A percentile compares a stretch with the other conserved stretches of the same genome.
Evolutionary conservation across 2,113 vertebrate species (phyloP).

Genomic region (Thunnus maccoyii): DNA sequence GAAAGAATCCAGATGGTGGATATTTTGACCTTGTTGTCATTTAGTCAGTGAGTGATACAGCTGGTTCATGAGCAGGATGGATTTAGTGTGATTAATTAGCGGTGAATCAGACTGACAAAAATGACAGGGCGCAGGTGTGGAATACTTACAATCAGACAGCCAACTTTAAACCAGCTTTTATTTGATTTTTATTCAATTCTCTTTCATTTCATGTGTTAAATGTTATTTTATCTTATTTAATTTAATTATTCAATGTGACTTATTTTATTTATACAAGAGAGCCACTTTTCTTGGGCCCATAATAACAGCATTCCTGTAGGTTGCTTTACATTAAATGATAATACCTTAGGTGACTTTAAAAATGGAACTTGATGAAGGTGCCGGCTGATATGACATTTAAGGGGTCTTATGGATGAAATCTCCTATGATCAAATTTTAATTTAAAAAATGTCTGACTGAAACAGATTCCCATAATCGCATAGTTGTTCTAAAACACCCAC

Average conservation of each 20-base stretch:
- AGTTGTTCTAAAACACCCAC: conserved; percentile 22
- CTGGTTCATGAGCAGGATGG: conserved; percentile 14
- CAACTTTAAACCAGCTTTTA: not conserved
- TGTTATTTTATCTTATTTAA: too few species aligned
- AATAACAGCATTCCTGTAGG: not conserved
- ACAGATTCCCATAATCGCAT: too few species aligned
- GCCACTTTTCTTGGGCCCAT: not conserved
- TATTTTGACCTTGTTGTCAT: conserved; percentile 49
- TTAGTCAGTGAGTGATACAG: conserved; percentile 34
- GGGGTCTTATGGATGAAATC: not conserved
- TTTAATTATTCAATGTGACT: too few species aligned
- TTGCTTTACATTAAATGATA: not conserved
- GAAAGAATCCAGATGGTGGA: conserved; percentile 67
- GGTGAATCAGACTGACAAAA: conserved; percentile 49
- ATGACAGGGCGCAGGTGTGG: conserved; percentile 49
- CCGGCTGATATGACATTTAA: not conserved
- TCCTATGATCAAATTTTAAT: conserved; percentile 11
- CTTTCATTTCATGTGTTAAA: too few species aligned
- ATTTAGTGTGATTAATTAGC: conserved; percentile 64
- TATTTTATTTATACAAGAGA: not conserved
- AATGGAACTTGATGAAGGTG: not conserved
- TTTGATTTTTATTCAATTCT: not conserved
- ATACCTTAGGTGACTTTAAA: not conserved
- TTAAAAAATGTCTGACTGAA: not conserved
- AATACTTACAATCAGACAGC: conserved; percentile 12